Base-by-base conservation (phyloP, 2,888 invertebrate species). In the Parnassius apollo region DNA sequence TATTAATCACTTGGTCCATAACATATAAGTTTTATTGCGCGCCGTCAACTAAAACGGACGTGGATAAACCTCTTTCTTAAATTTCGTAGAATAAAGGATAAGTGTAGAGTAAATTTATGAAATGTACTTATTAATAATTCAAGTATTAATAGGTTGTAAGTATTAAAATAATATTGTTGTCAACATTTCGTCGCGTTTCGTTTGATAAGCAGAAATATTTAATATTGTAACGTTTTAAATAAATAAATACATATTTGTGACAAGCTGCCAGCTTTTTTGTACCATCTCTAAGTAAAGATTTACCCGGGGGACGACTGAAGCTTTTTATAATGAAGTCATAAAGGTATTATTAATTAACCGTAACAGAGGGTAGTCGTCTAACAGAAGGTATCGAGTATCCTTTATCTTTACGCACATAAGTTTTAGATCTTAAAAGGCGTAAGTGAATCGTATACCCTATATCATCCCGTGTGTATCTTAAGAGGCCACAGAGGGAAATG, bases 171-270 rank as follows among this genome's bases (percentile, higher is more conserved):
- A 80, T 84, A 83, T 86, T 85, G 88, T 88, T 88, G 86, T 90
- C 86, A 83, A 84, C 82, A 80, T 83, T 83, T 84, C 66, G 80
- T 83, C 83, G 82, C 83, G 80, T 84, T 87, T 85, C 81, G 83
- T 85, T 88, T 84, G 78, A 76, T 84, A 82, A 80, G 74, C 82
- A 83, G 82, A 74, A 80, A 71, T 84, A 87, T 82, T 86, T 81
- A 84, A 81, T 79, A 86, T 81, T 80, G 80, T 78, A 78, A 85
- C 80, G 88, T 88, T 89, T 88, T 86, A 86, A 89, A 86, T 88
- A 88, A 49, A 49, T 49, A 49, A 88, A 81, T 86, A 85, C 80
- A 80, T 88, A 91, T 90, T 89, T 90, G 88, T 88, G 90, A 87
- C 80, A 83, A 85, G 85, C 83, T 78, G 72, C 77, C 68, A 65